A percentile compares a stretch with the other conserved stretches of the same genome.
Evolutionary conservation across 2,888 invertebrate genomes (phyloP).

Genomic region (Nephrotoma guestfalica): DNA sequence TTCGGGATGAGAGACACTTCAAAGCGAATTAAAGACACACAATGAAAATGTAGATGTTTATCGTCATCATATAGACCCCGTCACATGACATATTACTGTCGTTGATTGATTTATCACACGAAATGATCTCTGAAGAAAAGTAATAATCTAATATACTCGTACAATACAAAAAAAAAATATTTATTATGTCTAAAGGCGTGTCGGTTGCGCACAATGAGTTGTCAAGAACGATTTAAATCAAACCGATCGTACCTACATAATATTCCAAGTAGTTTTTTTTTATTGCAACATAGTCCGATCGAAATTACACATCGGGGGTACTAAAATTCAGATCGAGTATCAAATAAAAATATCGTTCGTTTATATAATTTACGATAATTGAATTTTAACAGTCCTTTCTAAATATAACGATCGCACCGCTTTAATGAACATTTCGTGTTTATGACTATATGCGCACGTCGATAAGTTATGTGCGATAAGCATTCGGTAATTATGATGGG

Average conservation of each 20-base stretch:
- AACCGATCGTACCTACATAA: background rate
- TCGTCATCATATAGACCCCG: background rate
- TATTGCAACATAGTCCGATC: background rate
- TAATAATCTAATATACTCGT: background rate
- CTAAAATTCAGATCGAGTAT: background rate
- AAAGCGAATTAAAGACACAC: background rate
- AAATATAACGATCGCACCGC: background rate
- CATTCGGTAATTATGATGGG: background rate
- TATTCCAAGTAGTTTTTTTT: background rate
- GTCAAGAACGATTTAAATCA: background rate
- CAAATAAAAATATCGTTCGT: background rate
- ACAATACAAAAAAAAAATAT: background rate
- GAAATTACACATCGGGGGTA: background rate
- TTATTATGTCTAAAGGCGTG: background rate
- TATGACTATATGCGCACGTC: background rate
- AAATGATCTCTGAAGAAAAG: background rate
- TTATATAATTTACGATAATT: background rate
- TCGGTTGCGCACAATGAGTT: background rate
- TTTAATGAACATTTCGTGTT: background rate
- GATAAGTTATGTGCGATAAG: background rate
- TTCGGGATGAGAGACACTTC: background rate
- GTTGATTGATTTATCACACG: background rate
- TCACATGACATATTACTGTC: background rate
- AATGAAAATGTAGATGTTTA: background rate
- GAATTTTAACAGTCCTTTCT: background rate